Base-by-base conservation (phyloP, 2,113 vertebrate species). In the Bos javanicus region DNA sequence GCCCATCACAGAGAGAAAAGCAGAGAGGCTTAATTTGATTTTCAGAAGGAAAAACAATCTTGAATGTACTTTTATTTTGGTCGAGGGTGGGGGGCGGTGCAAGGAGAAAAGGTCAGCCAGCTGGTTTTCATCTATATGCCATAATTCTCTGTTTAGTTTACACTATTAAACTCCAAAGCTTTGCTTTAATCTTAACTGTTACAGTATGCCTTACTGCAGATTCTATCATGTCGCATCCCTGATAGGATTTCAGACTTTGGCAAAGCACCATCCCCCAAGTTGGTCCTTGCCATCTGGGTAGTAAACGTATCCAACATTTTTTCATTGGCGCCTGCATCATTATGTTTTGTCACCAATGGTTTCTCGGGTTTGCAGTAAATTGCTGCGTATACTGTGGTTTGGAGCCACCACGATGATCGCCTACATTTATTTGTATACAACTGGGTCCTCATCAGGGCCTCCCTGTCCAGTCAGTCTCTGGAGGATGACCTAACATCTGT, bases 61-160 rank as follows among this genome's bases (percentile, higher is more conserved):
- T 95, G 93, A 98, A 98, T 85, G 87, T 96, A 98, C 81, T 98
- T 98, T 98, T 97, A 90, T 96, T 76, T 43, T 76, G 60, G 87
- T 97, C 33, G 33, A 83, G 15, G 48, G 83, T 97, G 26, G 54
- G 92, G 39, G 91, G 96, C 67, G 78, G 74, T 97, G 89, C 78
- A 56, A 89, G 93, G 95, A 97, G 94, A 87, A 94, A 83, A 97
- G 97, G 93, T 97, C 90, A 93, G 96, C 95, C 99, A 99, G 99
- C 97, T 99, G 99, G 97, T 98, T 99, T 98, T 98, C 98, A 99
- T 99, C 98, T 98, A 92, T 96, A 83, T 95, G 97, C 98, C 98
- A 98, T 98, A 98, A 99, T 98, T 99, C 98, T 98, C 98, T 98
- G 98, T 98, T 99, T 99, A 98, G 98, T 99, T 99, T 99, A 99